Conservation (phyloP, 2,888 invertebrate genomes). For the Calephelis perditalis region DNA sequence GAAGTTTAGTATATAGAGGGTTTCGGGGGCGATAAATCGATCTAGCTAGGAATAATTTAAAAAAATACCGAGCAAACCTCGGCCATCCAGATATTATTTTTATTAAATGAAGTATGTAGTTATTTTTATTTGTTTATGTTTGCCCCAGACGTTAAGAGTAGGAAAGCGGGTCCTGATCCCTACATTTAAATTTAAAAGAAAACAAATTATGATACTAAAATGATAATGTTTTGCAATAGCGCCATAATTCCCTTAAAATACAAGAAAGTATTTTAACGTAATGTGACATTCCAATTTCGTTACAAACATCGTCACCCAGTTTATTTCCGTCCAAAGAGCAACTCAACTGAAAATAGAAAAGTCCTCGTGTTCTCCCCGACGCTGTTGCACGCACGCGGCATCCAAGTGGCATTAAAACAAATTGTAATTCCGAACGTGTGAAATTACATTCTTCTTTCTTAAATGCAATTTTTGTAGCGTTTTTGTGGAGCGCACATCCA, state of each 20-base stretch:
- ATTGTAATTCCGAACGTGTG: constrained; percentile 29
- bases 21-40: too few species aligned
- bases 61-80: too few species aligned
- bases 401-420: constrained; percentile 33
- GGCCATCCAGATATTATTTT: too few species aligned
- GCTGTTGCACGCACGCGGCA: constrained; percentile 57
- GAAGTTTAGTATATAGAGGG: too few species aligned
- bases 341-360: constrained; percentile 71
- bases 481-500: constrained; percentile 34
- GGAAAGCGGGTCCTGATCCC: too few species aligned
- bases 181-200: too few species aligned
- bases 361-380: constrained; percentile 57
- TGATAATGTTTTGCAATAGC: too few species aligned
- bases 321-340: constrained; percentile 65
- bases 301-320: constrained; percentile 51
- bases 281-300: constrained; percentile 43
- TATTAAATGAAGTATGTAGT: too few species aligned
- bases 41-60: too few species aligned
- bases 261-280: constrained; percentile 17
- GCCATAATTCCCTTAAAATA: background rate
- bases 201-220: too few species aligned
- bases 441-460: constrained; percentile 29
- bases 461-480: constrained; percentile 19
- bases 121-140: too few species aligned
- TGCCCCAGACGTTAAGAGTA: too few species aligned